Evolutionary conservation across 2,888 invertebrate genomes (phyloP), one percentile per base, ranked within the genome.

Genomic region (Tachina grossa): DNA sequence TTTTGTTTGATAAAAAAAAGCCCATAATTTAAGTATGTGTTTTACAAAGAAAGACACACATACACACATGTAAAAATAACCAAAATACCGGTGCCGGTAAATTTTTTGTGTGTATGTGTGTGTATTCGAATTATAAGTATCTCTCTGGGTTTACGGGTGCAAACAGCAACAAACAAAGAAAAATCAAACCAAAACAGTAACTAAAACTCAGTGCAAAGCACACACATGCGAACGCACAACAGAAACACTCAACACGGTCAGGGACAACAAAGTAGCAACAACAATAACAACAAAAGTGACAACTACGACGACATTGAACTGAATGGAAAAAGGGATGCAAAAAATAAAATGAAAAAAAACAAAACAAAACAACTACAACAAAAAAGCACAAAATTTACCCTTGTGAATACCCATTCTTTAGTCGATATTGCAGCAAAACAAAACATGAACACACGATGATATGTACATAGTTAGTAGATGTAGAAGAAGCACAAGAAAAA

Each of bases 401-500:
- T 74, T 79, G 84, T 82, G 78, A 79, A 75, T 78, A n/a, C 79
- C 31, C 63, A 47, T 71, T 39, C 71, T 65, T 45, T 22, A 47
- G 63, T 72, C 55, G 55, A 75, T 78, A 78, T 65, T 82, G 85
- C 82, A 82, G 59, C 84, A 74, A 81, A 84, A 75, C 66, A 74
- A 76, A 83, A 79, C 72, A 79, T 81, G 31, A 31, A 88, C 88
- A 89, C 89, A 31, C 31, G 84, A 89, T 88, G 88, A 89, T 89
- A 89, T n/a, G n/a, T n/a, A n/a, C n/a, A n/a, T n/a, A n/a, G n/a
- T n/a, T 90, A 90, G 88, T 89, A 89, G 90, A 90, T 89, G 39
- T 84, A 88, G 86, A 89, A 88, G 83, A 87, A 88, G 87, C 43
- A 71, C 16, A 66, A 51, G 78, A 63, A 85, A 71, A 66, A 72